These are phyloP conservation scores for Dicyrtomina minuta DNA, from an alignment of 2,888 invertebrate species.

Conservation along the genomic window DNA sequence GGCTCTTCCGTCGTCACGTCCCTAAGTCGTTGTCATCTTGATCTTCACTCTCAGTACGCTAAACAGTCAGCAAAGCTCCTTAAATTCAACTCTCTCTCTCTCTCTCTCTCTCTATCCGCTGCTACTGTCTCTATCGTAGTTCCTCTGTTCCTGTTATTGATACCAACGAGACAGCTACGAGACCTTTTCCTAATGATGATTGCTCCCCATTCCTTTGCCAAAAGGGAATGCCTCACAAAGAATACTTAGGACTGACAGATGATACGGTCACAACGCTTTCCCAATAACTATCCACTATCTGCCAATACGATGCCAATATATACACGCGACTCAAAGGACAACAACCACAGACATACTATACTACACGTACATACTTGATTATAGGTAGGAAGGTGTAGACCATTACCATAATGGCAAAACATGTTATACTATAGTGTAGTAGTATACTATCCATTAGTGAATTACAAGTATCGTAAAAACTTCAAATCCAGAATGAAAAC, in stretches of 20 bases:
- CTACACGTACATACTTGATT: not conserved
- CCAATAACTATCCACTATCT: too few relatives aligned
- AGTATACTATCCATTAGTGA: too few relatives aligned
- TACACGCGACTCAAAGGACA: not conserved
- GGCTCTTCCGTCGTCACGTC: not conserved
- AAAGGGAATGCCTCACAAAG: conserved; percentile 12
- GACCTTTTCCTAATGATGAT: conserved; percentile 26
- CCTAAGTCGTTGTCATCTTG: conserved; percentile 5
- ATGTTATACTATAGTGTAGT: too few relatives aligned
- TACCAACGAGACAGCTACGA: conserved; percentile 2
- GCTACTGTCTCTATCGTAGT: too few relatives aligned
- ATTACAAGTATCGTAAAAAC: too few relatives aligned
- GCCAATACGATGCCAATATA: too few relatives aligned
- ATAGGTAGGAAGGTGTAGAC: not conserved
- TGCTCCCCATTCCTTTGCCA: conserved; percentile 5
- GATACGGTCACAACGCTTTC: too few relatives aligned
- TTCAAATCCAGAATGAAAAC: too few relatives aligned
- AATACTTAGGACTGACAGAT: not conserved
- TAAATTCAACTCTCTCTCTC: not conserved
- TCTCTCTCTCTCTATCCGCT: not conserved
- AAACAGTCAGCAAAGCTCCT: not conserved
- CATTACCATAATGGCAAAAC: too few relatives aligned
- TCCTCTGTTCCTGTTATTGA: not conserved
- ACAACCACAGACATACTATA: not conserved
- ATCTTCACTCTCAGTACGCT: not conserved